A percentile compares a stretch with the other conserved stretches of the same genome.
Conservation (phyloP, 2,113 vertebrate genomes). For the Australoheros scitulus region DNA sequence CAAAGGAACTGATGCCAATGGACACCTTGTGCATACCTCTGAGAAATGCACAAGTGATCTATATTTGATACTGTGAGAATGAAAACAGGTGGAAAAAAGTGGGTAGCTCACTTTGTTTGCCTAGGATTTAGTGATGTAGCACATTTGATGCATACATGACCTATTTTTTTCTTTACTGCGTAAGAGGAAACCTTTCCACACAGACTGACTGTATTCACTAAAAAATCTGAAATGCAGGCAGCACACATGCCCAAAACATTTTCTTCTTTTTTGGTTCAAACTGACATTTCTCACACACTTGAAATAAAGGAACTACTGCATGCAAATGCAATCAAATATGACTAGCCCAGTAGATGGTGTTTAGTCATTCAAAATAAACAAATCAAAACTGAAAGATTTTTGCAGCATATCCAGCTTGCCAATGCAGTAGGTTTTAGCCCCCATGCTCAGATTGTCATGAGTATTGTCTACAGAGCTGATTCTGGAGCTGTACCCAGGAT, state of each 20-base stretch:
- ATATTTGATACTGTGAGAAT: not conserved
- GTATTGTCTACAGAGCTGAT: not conserved
- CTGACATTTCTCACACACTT: too few relatives aligned
- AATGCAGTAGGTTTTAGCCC: not conserved
- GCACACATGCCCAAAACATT: not conserved
- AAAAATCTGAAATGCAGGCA: not conserved
- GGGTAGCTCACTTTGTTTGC: not conserved
- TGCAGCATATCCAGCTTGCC: not conserved
- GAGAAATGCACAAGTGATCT: not conserved
- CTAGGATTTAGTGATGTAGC: not conserved
- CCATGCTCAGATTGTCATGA: not conserved
- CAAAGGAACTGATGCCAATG: not conserved
- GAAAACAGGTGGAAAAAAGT: not conserved
- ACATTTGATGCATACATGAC: not conserved
- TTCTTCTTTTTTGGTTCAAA: not conserved
- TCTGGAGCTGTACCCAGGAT: not conserved
- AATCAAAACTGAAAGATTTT: not conserved
- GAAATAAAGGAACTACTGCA: not conserved
- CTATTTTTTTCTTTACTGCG: not conserved
- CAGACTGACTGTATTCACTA: not conserved
- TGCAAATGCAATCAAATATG: not conserved
- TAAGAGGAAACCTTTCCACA: not conserved
- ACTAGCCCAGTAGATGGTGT: not conserved
- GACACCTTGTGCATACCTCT: not conserved
- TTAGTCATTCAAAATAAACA: not conserved